Evolutionary conservation across 2,888 invertebrate species (phyloP), one percentile per base, ranked within the genome.

Genomic region (Synergus laeviventris): DNA sequence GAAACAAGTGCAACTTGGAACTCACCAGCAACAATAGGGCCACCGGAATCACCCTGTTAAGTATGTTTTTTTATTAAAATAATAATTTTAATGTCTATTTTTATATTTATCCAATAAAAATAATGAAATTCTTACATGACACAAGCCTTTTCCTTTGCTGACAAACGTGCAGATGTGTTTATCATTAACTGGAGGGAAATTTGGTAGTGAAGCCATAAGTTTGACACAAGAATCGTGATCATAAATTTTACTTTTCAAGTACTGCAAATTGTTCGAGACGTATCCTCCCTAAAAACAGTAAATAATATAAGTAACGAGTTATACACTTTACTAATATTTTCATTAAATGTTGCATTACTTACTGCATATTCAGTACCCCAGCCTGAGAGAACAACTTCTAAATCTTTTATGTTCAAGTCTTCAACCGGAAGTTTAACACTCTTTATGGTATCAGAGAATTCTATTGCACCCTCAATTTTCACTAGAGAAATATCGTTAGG

Each of bases 1-100:
- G 61, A 61, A 12, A 61, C 61, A 16, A 61, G n/a, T 36, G 36
- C 61, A 61, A 61, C 61, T 36, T 61, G 61, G 38, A 36, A 24
- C 8, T 61, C 38, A 61, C 36, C 36, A 16, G 36, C 61, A n/a
- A 61, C 61, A n/a, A 61, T 36, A 2, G 61, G 61, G 38, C 61
- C 61, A 8, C 61, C 61, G 16, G 61, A 61, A 61, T 61, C 61
- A 36, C 61, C 61, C 61, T 61, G 36, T 4, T 36, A 16, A 31
- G 0, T 5, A 31, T 31, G 31, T 31, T 31, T 31, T 31, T 31
- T 31, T 31, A 5, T 31, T 14, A 61, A 11, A 31, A 16, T n/a
- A 61, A 61, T 61, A 5, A 61, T 36, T 16, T 24, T 16, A 36
- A 61, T 21, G 11, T 5, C 2, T 21, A 18, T 59, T 59, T 59